These are phyloP conservation scores for Paramormyrops hopkinsi DNA, from an alignment of 2,797 vertebrate species.

Conservation along the genomic window DNA sequence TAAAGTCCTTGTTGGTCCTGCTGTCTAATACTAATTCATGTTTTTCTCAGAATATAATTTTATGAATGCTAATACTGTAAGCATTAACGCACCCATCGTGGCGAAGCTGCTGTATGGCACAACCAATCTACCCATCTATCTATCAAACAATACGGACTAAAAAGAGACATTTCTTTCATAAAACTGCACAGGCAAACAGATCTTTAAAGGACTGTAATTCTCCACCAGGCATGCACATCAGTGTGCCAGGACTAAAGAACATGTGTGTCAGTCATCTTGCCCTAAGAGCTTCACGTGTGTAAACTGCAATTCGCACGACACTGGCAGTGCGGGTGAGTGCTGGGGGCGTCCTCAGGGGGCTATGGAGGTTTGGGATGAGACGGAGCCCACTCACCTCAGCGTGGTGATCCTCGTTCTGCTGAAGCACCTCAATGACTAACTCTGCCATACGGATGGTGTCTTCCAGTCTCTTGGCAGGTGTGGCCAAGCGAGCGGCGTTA, in stretches of 20 bases:
- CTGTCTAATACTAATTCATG: neutral
- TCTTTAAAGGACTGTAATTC: neutral
- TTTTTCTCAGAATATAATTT: neutral
- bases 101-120: neutral
- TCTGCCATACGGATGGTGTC: conserved; percentile 98
- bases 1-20: neutral
- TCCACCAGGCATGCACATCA: neutral
- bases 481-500: conserved; percentile 98
- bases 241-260: neutral
- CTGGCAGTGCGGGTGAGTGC: neutral
- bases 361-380: conserved; percentile 26
- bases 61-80: neutral
- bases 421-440: conserved; percentile 98
- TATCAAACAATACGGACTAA: neutral
- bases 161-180: neutral
- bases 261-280: neutral
- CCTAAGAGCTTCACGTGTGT: neutral
- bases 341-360: neutral
- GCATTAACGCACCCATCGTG: neutral
- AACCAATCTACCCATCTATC: neutral
- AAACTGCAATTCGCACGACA: neutral
- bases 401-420: conserved; percentile 98
- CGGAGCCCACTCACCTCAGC: conserved; percentile 87
- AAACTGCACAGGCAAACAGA: neutral
- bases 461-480: conserved; percentile 99